Base-by-base conservation (phyloP, 2,113 vertebrate species). In the Tachuris rubrigastra region DNA sequence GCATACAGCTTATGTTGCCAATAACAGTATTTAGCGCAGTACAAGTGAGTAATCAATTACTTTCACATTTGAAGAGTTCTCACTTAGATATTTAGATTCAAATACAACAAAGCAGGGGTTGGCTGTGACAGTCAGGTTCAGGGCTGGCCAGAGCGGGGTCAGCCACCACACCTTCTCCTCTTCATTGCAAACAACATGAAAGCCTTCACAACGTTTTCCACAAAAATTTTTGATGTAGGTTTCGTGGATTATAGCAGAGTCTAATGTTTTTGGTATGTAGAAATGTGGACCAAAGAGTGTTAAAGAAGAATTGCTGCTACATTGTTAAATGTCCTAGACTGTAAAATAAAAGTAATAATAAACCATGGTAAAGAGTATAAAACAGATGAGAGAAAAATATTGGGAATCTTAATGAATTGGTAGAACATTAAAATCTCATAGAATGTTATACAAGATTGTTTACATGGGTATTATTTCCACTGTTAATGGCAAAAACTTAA, bases 401-500 rank as follows among this genome's bases (percentile, higher is more conserved):
- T 63, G 7, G 10, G 20, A 87, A 75, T 31, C 33, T 75, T 47
- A 55, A 30, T 35, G 39, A 89, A 67, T 37, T 58, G 21, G 23
- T 39, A 87, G 73, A 87, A 79, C 5, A 25, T 30, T 1, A 4
- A 87, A 90, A 86, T 60, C 19, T 73, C 63, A 46, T 0, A 23
- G 44, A 49, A 33, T 79, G 75, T 85, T 72, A n/a, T 56, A 56
- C 10, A 85, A 85, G 18, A 41, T 68, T 82, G 49, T 95, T 94
- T 95, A 72, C 53, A 41, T 28, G 14, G 65, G 21, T 79, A 35
- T 65, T 89, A 22, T 82, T 95, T 85, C 87, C 44, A 75, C 30
- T 85, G 52, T 68, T 94, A 93, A 79, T 85, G 77, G 85, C 60
- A 79, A 76, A 91, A 91, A 68, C 24, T 72, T 85, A 85, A 86